These are phyloP conservation scores for Epinephelus cyanopodus DNA, from an alignment of 2,113 vertebrate species.

Conservation along the genomic window DNA sequence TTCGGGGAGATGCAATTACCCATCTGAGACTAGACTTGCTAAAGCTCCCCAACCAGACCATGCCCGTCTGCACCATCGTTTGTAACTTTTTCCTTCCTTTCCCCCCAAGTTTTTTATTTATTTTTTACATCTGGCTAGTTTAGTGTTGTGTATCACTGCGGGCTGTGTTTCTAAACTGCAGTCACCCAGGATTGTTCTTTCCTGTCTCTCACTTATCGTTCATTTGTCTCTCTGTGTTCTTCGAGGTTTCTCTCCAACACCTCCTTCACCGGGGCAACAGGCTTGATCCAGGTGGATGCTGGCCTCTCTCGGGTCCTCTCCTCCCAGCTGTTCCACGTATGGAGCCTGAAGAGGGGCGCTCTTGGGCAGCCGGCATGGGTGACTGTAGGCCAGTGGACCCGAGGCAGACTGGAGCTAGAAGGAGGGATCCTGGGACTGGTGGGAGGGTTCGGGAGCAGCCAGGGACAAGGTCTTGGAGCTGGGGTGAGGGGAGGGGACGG, in stretches of 20 bases:
- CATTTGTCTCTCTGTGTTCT: constrained; percentile 31
- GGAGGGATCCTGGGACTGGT: constrained; percentile 90
- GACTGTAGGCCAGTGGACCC: constrained; percentile 93
- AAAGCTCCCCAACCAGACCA: constrained; percentile 50
- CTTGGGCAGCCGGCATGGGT: constrained; percentile 95
- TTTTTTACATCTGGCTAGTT: not conserved
- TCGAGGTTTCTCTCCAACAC: constrained; percentile 94
- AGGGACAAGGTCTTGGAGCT: constrained; percentile 91
- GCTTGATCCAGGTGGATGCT: constrained; percentile 89
- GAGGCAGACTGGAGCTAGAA: constrained; percentile 90
- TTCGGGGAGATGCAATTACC: constrained; percentile 75
- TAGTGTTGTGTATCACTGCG: not conserved
- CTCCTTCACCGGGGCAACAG: constrained; percentile 93
- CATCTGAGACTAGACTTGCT: constrained; percentile 58
- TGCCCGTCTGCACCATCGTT: constrained; percentile 27
- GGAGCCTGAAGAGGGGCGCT: constrained; percentile 95
- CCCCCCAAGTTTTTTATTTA: not conserved
- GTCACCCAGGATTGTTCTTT: not conserved
- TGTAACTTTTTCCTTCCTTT: constrained; percentile 27
- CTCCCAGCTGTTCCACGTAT: constrained; percentile 94
- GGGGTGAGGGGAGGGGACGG: constrained; percentile 79
- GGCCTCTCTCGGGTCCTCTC: constrained; percentile 89
- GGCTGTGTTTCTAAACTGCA: constrained; percentile 10
- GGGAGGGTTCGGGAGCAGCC: constrained; percentile 85
- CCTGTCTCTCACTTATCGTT: constrained; percentile 7